Base-by-base conservation (phyloP, 2,113 vertebrate genomes). In the Labrus mixtus region DNA sequence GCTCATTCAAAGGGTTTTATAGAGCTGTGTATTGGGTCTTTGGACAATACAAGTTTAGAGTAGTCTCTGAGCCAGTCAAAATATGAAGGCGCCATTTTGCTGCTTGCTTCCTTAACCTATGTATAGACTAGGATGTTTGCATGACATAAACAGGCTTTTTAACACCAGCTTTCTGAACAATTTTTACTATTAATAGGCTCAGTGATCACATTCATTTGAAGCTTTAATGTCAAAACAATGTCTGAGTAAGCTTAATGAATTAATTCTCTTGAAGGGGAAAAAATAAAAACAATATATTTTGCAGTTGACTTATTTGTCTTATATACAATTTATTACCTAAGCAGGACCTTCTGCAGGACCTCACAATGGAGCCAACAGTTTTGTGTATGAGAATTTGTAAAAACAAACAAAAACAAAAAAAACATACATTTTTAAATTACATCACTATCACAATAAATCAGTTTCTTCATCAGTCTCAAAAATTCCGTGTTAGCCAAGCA, bases 21-120 rank as follows among this genome's bases (percentile, higher is more conserved):
- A 70, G 54, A 64, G 60, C 45, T 77, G 81, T 84, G 83, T 86
- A 58, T 79, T 79, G 76, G 53, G 54, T 73, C 62, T 84, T 64
- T 63, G 68, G 85, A 91, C 87, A 88, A 91, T 83, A 84, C 71
- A 59, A 74, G 87, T 87, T 87, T 77, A 43, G 84, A 74, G 59
- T 68, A 78, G 58, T 68, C 77, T 78, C 37, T 46, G 67, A 85
- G 58, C 46, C 48, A 88, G 87, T 82, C 91, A 88, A 90, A 93
- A 90, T 84, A 90, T 61, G 68, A 86, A 78, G 73, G 79, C 59
- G 50, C 75, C 89, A 78, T 55, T 43, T 64, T 63, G 39, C 39
- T 54, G 54, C 36, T 41, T 37, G 63, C 51, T 81, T 86, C 80
- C 73, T 76, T 57, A 57, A 79, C 69, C 80, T 89, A 75, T 81